phyloP scores from a whole-genome alignment of 1,140 invertebrate genomes.

The Scaptomyza pallida region DNA sequence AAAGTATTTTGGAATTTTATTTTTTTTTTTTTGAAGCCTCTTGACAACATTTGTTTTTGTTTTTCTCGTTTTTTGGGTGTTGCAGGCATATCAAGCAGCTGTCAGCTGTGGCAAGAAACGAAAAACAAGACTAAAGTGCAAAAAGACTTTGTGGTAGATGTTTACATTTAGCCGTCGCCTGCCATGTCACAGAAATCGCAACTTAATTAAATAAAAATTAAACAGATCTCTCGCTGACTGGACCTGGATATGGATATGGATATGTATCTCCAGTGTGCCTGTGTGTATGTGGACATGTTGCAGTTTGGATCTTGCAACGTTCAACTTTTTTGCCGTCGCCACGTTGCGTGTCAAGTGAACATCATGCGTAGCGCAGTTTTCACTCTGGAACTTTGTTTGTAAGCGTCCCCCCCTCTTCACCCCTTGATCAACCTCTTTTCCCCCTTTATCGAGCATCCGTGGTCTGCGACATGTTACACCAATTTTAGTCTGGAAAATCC shows the following conservation, averaged over 20 bases:
- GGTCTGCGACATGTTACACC: slow-evolving; percentile 68
- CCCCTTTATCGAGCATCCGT: neutral
- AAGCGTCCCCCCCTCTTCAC: neutral
- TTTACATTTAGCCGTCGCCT: slow-evolving; percentile 49
- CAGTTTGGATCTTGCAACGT: slow-evolving; percentile 8
- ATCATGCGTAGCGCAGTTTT: slow-evolving; percentile 76
- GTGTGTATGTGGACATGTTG: neutral
- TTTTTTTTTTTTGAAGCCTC: slow-evolving; percentile 11
- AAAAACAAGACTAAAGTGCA: slow-evolving; percentile 17
- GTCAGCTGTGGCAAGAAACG: slow-evolving; percentile 8
- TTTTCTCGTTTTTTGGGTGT: slow-evolving; percentile 1
- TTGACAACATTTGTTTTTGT: neutral
- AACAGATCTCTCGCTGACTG: slow-evolving; percentile 64
- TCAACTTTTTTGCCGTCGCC: slow-evolving; percentile 38
- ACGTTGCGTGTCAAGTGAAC: slow-evolving; percentile 82
- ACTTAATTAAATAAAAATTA: slow-evolving; percentile 81
- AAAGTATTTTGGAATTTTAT: slow-evolving; percentile 19
- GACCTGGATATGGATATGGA: slow-evolving; percentile 9
- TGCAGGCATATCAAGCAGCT: slow-evolving; percentile 34
- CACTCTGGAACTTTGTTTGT: slow-evolving; percentile 21
- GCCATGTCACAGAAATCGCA: slow-evolving; percentile 59
- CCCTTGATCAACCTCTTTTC: too few species aligned
- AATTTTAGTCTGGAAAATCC: slow-evolving; percentile 77
- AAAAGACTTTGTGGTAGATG: slow-evolving; percentile 46
- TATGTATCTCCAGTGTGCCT: neutral